Evolutionary conservation across 2,113 vertebrate genomes (phyloP), one percentile per base, ranked within the genome.

Genomic region (Gymnogyps californianus): DNA sequence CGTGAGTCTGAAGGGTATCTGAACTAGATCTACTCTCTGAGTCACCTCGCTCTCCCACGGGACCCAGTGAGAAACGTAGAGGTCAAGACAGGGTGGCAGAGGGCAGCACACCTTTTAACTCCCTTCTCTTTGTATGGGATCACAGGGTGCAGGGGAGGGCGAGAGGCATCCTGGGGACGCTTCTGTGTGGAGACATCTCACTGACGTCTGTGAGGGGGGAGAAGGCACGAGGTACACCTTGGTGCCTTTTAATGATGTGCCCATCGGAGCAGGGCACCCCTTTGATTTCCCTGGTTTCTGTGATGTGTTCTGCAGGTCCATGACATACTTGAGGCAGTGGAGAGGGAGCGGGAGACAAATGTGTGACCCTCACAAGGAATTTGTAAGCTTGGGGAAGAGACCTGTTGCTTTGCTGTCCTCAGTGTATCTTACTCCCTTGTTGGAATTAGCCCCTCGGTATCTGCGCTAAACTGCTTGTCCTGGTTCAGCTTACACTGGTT

Each of bases 241-340:
- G 29, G 11, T 20, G 11, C 9, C 8, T 65, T 58, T 71, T 31
- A 54, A 36, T 0, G 6, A 16, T 49, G 34, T 1, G 1, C 24
- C 2, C 2, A 0, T 49, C 0, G 0, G 25, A 64, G 42, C 57
- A 54, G 52, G 36, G 28, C 34, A 46, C 19, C 46, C 9, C 18
- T 88, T 83, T 75, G 14, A 42, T 83, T 80, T 64, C 24, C 19
- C 8, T n/a, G 9, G 2, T 57, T 80, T 86, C 66, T 87, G 20
- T 40, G 28, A 5, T 58, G 38, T n/a, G 15, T 54, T 67, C 26
- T 72, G 62, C 28, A 57, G 34, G 21, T 36, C 74, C 21, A 0
- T 44, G 11, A 67, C 4, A 2, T 28, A 26, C 18, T 70, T 83
- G 31, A 51, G 25, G 47, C 22, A 36, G 22, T 29, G 57, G 57